A percentile compares a stretch with the other conserved stretches of the same genome.
Evolutionary conservation across 2,797 vertebrate genomes (phyloP).

Genomic region (Saxicola maurus): DNA sequence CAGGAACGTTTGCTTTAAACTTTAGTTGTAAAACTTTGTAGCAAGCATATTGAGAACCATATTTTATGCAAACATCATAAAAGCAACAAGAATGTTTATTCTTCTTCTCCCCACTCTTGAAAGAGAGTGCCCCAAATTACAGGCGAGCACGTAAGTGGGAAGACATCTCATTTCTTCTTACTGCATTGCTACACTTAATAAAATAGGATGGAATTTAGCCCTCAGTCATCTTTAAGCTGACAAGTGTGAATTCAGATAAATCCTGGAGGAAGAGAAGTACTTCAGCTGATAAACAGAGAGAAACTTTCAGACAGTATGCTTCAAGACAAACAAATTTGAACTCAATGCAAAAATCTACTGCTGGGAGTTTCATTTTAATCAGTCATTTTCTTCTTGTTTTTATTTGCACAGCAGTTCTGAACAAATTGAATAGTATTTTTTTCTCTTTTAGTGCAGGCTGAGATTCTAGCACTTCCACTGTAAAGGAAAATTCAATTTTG

Average conservation of each 20-base stretch:
- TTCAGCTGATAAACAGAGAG: background rate
- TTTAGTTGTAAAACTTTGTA: background rate
- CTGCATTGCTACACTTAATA: background rate
- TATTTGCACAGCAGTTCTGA: slow-evolving; percentile 38
- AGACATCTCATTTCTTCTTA: background rate
- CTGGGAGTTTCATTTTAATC: slow-evolving; percentile 24
- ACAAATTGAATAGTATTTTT: slow-evolving; percentile 23
- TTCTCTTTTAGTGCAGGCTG: background rate
- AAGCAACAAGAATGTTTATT: background rate
- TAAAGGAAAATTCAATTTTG: slow-evolving; percentile 26
- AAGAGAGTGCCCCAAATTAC: background rate
- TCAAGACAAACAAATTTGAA: slow-evolving; percentile 12
- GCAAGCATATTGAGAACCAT: background rate
- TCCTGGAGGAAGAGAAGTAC: background rate
- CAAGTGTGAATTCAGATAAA: background rate
- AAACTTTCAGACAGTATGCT: background rate
- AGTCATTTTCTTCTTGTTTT: slow-evolving; percentile 15
- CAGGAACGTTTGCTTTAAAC: background rate
- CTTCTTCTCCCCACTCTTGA: background rate
- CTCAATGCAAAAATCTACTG: background rate
- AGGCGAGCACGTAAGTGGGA: background rate
- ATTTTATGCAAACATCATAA: background rate
- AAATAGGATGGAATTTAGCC: background rate
- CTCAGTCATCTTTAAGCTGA: background rate
- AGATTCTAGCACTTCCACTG: background rate